Evolutionary conservation across 2,888 invertebrate genomes (phyloP).

Genomic region (Keiferia lycopersicella): DNA sequence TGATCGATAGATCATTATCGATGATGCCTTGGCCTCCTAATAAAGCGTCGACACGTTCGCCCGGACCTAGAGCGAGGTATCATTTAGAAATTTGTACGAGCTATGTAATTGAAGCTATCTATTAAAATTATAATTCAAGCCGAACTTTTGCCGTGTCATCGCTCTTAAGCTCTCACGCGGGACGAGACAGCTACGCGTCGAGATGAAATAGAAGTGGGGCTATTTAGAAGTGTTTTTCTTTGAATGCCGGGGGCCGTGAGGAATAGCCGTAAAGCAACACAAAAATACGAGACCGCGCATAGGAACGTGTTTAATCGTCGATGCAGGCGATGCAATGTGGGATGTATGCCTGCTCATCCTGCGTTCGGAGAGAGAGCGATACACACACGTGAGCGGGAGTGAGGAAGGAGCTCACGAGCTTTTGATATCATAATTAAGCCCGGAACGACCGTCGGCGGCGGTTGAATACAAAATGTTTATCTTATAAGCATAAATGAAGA

Average conservation of each 20-base stretch:
- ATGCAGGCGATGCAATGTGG: conserved; percentile 60
- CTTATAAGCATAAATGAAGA: conserved; percentile 64
- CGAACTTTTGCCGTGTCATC: conserved; percentile 61
- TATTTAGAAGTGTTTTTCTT: conserved; percentile 54
- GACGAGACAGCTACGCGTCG: conserved; percentile 41
- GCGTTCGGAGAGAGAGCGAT: conserved; percentile 56
- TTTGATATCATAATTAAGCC: conserved; percentile 78
- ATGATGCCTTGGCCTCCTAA: conserved; percentile 35
- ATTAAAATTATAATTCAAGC: conserved; percentile 50
- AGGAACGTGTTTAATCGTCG: conserved; percentile 78
- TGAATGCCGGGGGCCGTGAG: conserved; percentile 36
- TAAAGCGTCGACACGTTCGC: conserved; percentile 53
- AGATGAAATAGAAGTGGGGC: conserved; percentile 56
- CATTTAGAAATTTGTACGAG: conserved; percentile 52
- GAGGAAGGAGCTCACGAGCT: conserved; percentile 59
- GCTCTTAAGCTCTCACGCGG: conserved; percentile 53
- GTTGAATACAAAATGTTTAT: conserved; percentile 71
- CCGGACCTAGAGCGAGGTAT: conserved; percentile 42
- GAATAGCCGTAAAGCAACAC: conserved; percentile 45
- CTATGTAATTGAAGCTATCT: conserved; percentile 52
- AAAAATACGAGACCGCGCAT: conserved; percentile 76
- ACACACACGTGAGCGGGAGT: conserved; percentile 48
- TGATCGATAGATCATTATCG: conserved; percentile 51
- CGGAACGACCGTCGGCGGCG: conserved; percentile 48
- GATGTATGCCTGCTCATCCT: conserved; percentile 54